Base-by-base conservation (phyloP, 2,888 invertebrate species). In the Ptychoptera contaminata region DNA sequence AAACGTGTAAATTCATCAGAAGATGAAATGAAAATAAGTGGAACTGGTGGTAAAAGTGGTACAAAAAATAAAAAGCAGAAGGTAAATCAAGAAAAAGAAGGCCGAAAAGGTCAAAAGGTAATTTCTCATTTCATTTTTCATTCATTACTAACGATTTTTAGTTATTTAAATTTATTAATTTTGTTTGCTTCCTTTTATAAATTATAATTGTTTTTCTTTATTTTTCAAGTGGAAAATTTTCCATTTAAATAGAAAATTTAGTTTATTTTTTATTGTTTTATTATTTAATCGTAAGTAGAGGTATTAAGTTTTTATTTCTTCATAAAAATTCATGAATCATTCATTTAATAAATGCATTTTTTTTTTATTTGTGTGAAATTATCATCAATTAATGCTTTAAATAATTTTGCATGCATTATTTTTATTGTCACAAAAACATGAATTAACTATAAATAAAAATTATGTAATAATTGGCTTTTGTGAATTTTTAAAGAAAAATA, bases 61-160 rank as follows among this genome's bases (percentile, higher is more conserved):
- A 35, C 60, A 2, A 64, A 65, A 62, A 63, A 61, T 60, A 66
- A 66, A 64, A 66, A 64, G 61, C 63, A 62, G 57, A 66, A 66
- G 65, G 65, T 66, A 66, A 66, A 61, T 63, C 65, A 64, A 63
- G 66, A 65, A 62, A 66, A 66, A 65, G 66, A 66, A 55, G 47
- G 59, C 54, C 66, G 66, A 58, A 66, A 66, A 58, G 61, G 61
- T 53, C 63, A 63, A 61, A 66, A 66, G 65, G 66, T 66, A 65
- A 35, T 8, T 50, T 48, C 37, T 49, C 50, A 51, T 48, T 44
- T 42, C 39, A 37, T 37, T 31, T n/a, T 40, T 47, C 47, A 49
- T 43, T 45, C 42, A 51, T 51, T 47, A 37, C n/a, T n/a, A n/a
- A n/a, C n/a, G n/a, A n/a, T n/a, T 40, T 32, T 37, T 44, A 32